Evolutionary conservation across 2,113 vertebrate species (phyloP).

Genomic region (Nannospalax galili): DNA sequence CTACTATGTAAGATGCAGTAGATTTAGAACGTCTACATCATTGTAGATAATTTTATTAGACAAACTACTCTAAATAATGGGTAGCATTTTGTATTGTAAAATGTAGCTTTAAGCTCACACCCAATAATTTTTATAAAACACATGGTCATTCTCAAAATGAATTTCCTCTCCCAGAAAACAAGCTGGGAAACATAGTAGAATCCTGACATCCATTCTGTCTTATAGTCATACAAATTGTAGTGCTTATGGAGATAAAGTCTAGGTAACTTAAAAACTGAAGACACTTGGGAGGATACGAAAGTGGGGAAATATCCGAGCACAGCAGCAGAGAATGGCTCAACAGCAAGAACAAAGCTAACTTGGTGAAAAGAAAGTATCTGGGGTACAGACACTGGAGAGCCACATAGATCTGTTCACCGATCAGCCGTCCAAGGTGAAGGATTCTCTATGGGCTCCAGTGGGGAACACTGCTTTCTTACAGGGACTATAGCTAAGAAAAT

Average conservation of each 20-base stretch:
- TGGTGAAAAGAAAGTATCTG: neutral
- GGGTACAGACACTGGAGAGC: neutral
- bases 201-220: neutral
- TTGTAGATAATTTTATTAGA: neutral
- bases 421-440: neutral
- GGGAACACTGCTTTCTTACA: slow-evolving; percentile 31
- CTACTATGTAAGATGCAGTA: neutral
- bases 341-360: neutral
- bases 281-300: neutral
- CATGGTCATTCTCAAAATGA: neutral
- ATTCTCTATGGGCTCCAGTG: slow-evolving; percentile 21
- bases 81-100: neutral
- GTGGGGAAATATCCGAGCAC: neutral
- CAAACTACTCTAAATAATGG: neutral
- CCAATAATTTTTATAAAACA: slow-evolving; percentile 19
- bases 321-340: neutral
- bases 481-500: slow-evolving; percentile 38
- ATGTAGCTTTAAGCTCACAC: neutral
- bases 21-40: neutral
- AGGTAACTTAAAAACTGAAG: neutral
- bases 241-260: neutral
- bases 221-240: neutral
- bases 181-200: neutral
- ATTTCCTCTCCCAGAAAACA: slow-evolving; percentile 29
- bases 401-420: neutral